These are phyloP conservation scores for Cyprinella venusta DNA, from an alignment of 2,797 vertebrate genomes.

Conservation along the genomic window DNA sequence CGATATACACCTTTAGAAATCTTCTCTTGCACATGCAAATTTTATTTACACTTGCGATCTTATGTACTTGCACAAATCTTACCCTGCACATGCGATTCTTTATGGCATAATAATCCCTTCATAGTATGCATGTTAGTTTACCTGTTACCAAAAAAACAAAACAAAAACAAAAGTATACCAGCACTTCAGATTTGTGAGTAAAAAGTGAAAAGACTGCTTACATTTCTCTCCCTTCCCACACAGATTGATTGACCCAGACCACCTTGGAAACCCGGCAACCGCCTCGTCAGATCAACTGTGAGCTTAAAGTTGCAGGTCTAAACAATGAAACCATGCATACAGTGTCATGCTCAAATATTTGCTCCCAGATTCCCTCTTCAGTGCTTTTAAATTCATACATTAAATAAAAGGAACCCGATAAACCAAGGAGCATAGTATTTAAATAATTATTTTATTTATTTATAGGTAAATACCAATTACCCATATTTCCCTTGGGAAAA, in stretches of 20 bases:
- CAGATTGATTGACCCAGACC: constrained; percentile 14
- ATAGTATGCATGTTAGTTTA: too few relatives aligned
- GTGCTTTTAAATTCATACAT: background rate
- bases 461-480: background rate
- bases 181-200: too few relatives aligned
- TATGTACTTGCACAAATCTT: too few relatives aligned
- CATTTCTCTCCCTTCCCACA: background rate
- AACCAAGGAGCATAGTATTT: background rate
- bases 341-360: background rate
- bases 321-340: background rate
- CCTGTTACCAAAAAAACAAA: too few relatives aligned
- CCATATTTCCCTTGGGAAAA: background rate
- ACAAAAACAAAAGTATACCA: too few relatives aligned
- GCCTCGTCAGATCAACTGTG: background rate
- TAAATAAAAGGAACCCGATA: background rate
- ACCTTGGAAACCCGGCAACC: background rate
- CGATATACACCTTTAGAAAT: too few relatives aligned
- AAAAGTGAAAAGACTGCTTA: too few relatives aligned
- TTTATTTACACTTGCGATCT: too few relatives aligned
- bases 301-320: constrained; percentile 1
- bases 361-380: background rate
- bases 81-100: too few relatives aligned
- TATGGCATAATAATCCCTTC: too few relatives aligned
- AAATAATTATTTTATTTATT: too few relatives aligned
- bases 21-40: too few relatives aligned